phyloP scores from a whole-genome alignment of 2,888 invertebrate species.

The Standfussiana lucernea region DNA sequence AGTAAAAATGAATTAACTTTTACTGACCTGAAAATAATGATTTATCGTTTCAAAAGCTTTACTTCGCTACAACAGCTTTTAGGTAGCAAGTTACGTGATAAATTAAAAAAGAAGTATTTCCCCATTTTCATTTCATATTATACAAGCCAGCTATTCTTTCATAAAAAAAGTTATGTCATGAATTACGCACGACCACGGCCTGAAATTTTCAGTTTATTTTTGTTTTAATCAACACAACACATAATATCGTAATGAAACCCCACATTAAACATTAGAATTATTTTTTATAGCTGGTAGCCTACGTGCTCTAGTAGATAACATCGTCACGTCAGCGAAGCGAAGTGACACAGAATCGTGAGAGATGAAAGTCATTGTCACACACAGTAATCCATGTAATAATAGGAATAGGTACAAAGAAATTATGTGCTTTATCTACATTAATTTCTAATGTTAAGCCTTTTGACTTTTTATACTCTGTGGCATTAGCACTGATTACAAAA shows the following conservation, averaged over 20 bases:
- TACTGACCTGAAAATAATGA: slow-evolving; percentile 26
- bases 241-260: slow-evolving; percentile 32
- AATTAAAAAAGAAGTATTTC: background rate
- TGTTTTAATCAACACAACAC: slow-evolving; percentile 3
- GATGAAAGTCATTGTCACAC: slow-evolving; percentile 82
- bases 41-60: slow-evolving; percentile 19
- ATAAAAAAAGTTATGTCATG: background rate
- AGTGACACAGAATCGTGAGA: slow-evolving; percentile 80
- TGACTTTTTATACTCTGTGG: slow-evolving; percentile 5
- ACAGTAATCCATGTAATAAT: slow-evolving; percentile 63
- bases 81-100: background rate
- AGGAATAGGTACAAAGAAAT: slow-evolving; percentile 40
- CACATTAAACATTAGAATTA: slow-evolving; percentile 45
- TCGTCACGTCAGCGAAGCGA: slow-evolving; percentile 67
- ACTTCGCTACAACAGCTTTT: background rate
- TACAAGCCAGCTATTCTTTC: background rate
- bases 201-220: background rate
- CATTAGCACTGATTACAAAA: slow-evolving; percentile 28
- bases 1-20: slow-evolving; percentile 42
- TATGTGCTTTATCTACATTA: slow-evolving; percentile 59
- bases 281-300: slow-evolving; percentile 54
- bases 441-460: slow-evolving; percentile 30
- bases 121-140: background rate
- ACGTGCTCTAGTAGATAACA: slow-evolving; percentile 68
- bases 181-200: background rate